Percentiles rank a stretch among this genome's conserved stretches.
Conservation (phyloP, 2,797 vertebrate species). For the Cichlasoma orientale region DNA sequence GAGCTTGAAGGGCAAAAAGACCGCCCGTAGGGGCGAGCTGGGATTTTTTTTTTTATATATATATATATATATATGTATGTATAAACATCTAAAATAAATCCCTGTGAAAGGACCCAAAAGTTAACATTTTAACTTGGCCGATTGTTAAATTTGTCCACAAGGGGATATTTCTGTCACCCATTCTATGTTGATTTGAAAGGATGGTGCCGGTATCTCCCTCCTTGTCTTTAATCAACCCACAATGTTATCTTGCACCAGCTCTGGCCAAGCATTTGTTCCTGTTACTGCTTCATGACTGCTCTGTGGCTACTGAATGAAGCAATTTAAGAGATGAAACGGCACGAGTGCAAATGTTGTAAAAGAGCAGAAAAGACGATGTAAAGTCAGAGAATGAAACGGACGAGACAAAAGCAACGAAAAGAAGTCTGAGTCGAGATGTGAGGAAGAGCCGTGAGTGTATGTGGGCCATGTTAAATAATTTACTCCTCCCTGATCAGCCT, state of each 20-base stretch:
- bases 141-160: slow-evolving; percentile 32
- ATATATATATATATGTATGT: too few species aligned
- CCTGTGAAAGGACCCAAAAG: slow-evolving; percentile 8
- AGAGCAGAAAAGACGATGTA: slow-evolving; percentile 6
- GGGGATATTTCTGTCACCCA: slow-evolving; percentile 48
- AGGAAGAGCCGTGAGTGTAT: slow-evolving; percentile 70
- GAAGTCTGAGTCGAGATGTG: slow-evolving; percentile 51
- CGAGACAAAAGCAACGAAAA: slow-evolving; percentile 35
- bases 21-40: too few species aligned
- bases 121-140: slow-evolving; percentile 31
- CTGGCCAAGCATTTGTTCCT: slow-evolving; percentile 32
- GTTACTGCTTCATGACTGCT: slow-evolving; percentile 42
- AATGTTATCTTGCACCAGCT: slow-evolving; percentile 49
- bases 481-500: slow-evolving; percentile 79
- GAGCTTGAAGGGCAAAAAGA: too few species aligned
- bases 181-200: slow-evolving; percentile 41
- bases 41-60: too few species aligned
- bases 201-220: slow-evolving; percentile 29
- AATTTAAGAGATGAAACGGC: slow-evolving; percentile 58
- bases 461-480: slow-evolving; percentile 82
- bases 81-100: too few species aligned
- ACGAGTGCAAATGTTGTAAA: slow-evolving; percentile 52
- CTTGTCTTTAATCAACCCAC: slow-evolving; percentile 52
- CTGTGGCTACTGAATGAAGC: slow-evolving; percentile 42
- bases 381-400: slow-evolving; percentile 26